Evolutionary conservation across 1,140 invertebrate genomes (phyloP).

Genomic region (Eulimnadia texana): DNA sequence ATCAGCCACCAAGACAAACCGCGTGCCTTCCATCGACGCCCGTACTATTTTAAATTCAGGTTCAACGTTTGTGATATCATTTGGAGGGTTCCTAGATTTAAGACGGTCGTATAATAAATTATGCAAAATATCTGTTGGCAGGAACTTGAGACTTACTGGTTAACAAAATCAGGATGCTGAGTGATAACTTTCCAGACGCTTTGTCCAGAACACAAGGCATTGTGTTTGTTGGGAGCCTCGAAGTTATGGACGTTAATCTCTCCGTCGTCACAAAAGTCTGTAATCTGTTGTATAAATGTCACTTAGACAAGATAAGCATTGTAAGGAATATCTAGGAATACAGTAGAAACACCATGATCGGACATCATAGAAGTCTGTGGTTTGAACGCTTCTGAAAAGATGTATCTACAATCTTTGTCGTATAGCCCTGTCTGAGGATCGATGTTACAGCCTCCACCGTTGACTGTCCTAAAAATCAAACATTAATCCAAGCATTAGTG

Average conservation of each 20-base stretch:
- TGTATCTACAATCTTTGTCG: neutral
- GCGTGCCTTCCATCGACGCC: slow-evolving; percentile 1
- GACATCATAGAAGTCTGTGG: slow-evolving; percentile 1
- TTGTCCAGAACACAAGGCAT: slow-evolving; percentile 28
- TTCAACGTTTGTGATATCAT: neutral
- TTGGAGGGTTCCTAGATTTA: slow-evolving; percentile 8
- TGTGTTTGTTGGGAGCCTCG: slow-evolving; percentile 30
- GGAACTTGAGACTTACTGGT: slow-evolving; percentile 1
- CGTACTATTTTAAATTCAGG: slow-evolving; percentile 7
- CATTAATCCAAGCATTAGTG: neutral
- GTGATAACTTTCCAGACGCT: slow-evolving; percentile 31
- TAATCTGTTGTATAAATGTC: too few species aligned
- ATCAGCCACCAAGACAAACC: slow-evolving; percentile 20
- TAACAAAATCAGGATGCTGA: slow-evolving; percentile 28
- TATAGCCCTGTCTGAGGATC: slow-evolving; percentile 2
- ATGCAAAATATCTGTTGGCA: too few species aligned
- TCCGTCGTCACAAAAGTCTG: slow-evolving; percentile 28
- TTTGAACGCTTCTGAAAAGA: neutral
- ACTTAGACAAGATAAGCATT: too few species aligned
- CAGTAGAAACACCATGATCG: neutral
- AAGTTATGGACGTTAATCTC: slow-evolving; percentile 25
- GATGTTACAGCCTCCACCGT: neutral
- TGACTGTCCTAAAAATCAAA: neutral
- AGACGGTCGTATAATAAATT: too few species aligned
- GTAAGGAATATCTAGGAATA: neutral